These are phyloP conservation scores for Cossypha dichroa DNA, from an alignment of 2,797 vertebrate genomes.

Conservation along the genomic window DNA sequence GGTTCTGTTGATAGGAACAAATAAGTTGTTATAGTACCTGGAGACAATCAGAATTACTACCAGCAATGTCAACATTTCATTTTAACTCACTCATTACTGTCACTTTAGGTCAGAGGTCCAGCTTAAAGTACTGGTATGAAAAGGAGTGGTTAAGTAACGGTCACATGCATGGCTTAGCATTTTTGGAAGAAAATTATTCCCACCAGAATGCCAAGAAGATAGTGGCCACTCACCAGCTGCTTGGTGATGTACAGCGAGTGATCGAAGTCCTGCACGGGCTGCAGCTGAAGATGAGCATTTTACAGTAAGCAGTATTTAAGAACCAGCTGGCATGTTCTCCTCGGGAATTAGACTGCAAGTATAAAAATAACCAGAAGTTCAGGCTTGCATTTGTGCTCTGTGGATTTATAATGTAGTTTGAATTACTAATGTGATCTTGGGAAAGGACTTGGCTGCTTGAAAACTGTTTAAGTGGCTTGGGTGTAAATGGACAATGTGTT, in stretches of 20 bases:
- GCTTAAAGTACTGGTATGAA: slow-evolving; percentile 89
- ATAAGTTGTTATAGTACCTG: neutral
- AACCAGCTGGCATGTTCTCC: neutral
- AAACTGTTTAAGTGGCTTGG: neutral
- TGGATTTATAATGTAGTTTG: neutral
- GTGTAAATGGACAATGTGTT: neutral
- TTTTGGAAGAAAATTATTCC: slow-evolving; percentile 93
- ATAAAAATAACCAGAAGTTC: neutral
- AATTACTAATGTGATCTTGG: neutral
- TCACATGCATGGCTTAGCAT: slow-evolving; percentile 93
- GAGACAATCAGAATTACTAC: neutral
- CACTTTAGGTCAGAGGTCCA: slow-evolving; percentile 87
- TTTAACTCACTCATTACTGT: slow-evolving; percentile 35
- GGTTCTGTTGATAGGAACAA: neutral
- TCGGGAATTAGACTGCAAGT: neutral
- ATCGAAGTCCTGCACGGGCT: slow-evolving; percentile 90
- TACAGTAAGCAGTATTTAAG: slow-evolving; percentile 80
- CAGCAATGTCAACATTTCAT: neutral
- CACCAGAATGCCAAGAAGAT: slow-evolving; percentile 93
- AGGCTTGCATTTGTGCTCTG: neutral
- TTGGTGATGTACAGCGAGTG: slow-evolving; percentile 88
- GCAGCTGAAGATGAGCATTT: slow-evolving; percentile 93
- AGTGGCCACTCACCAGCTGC: slow-evolving; percentile 87
- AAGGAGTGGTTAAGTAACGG: slow-evolving; percentile 90
- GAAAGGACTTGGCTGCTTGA: neutral